phyloP scores from a whole-genome alignment of 2,113 vertebrate genomes.

The Eclectus roratus region DNA sequence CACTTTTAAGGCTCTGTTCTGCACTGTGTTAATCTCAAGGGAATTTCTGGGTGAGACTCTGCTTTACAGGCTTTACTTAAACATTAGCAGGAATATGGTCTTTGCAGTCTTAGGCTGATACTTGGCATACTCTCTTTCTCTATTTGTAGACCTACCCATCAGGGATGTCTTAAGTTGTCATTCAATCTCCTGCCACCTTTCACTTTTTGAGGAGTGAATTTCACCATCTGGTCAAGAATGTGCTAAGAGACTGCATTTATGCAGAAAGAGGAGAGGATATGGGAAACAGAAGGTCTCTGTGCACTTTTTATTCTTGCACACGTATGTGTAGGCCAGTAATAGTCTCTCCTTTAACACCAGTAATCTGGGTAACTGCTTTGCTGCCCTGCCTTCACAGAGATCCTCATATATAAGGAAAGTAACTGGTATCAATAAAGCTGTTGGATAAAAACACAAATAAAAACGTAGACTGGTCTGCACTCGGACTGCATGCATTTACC shows the following conservation, averaged over 20 bases:
- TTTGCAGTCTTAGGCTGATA: not conserved
- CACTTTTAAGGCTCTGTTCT: not conserved
- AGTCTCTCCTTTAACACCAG: not conserved
- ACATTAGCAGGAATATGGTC: not conserved
- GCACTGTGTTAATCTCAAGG: not conserved
- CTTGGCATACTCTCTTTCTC: not conserved
- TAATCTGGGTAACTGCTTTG: not conserved
- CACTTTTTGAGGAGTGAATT: not conserved
- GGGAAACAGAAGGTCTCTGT: not conserved
- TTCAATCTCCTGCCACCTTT: not conserved
- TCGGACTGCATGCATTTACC: not conserved
- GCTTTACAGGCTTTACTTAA: not conserved
- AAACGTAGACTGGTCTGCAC: not conserved
- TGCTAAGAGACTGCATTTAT: not conserved
- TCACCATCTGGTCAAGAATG: not conserved
- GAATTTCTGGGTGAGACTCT: not conserved
- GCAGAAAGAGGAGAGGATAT: not conserved
- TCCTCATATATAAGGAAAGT: not conserved
- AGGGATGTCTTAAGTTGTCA: not conserved
- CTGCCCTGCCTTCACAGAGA: not conserved
- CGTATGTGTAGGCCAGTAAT: not conserved
- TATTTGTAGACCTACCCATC: not conserved
- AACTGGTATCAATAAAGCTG: not conserved
- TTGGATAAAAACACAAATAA: not conserved
- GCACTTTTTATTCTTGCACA: not conserved